A percentile compares a stretch with the other conserved stretches of the same genome.
Evolutionary conservation across 2,113 vertebrate genomes (phyloP).

Genomic region (Hoplias malabaricus): DNA sequence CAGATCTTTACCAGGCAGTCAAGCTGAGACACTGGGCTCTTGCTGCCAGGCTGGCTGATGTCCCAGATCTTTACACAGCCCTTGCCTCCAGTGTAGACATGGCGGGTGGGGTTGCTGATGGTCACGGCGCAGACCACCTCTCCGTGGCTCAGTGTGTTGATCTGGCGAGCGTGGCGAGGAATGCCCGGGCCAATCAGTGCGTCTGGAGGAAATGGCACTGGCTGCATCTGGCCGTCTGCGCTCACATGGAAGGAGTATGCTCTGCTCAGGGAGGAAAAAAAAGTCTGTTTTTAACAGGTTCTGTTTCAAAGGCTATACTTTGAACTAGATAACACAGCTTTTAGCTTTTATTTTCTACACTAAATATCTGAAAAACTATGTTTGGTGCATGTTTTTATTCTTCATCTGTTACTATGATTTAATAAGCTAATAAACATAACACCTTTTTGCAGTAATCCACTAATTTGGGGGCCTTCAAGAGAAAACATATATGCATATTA

Average conservation of each 20-base stretch:
- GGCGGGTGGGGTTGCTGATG: constrained; percentile 95
- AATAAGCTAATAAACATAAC: no score
- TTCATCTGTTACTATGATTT: no score
- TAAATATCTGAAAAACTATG: no score
- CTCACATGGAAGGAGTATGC: constrained; percentile 96
- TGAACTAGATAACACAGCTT: neutral
- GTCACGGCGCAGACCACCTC: constrained; percentile 96
- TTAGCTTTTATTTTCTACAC: no score
- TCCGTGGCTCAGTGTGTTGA: constrained; percentile 93
- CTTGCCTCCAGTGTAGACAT: constrained; percentile 95
- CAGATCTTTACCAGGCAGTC: constrained; percentile 86
- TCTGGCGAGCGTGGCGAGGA: constrained; percentile 92
- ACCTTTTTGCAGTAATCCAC: no score
- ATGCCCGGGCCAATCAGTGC: constrained; percentile 92
- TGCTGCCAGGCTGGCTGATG: constrained; percentile 95
- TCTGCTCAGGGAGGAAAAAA: constrained; percentile 60
- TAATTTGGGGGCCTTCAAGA: no score
- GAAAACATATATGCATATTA: neutral
- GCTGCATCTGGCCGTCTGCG: constrained; percentile 96
- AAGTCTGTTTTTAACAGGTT: neutral
- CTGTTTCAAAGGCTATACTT: neutral
- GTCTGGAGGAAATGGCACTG: constrained; percentile 93
- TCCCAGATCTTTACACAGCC: constrained; percentile 99
- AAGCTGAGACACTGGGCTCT: constrained; percentile 95
- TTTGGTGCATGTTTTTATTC: no score